Conservation (phyloP, 2,113 vertebrate species). For the Carettochelys insculpta region DNA sequence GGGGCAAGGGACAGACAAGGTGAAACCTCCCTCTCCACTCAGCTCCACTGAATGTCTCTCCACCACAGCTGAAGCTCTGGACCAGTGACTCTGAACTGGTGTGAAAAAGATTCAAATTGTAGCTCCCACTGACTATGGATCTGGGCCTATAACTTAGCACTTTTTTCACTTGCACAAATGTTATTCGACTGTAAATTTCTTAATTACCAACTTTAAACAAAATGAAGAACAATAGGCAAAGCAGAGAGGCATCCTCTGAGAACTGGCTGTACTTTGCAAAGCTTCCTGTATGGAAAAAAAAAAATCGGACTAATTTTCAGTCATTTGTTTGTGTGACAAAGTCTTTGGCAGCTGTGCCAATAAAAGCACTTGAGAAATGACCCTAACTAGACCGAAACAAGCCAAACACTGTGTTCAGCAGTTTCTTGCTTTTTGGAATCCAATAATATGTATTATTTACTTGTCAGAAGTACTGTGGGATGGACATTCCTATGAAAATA, state of each 20-base stretch:
- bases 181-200: background rate
- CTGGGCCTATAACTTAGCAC: background rate
- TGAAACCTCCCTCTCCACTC: background rate
- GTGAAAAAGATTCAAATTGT: background rate
- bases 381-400: constrained; percentile 68
- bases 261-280: constrained; percentile 58
- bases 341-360: constrained; percentile 70
- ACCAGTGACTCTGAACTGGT: background rate
- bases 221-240: constrained; percentile 64
- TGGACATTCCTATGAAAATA: constrained; percentile 61
- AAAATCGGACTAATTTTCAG: constrained; percentile 56
- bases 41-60: background rate
- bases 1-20: background rate
- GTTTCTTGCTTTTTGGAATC: constrained; percentile 62
- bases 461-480: constrained; percentile 58
- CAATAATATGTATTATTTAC: constrained; percentile 42
- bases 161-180: background rate
- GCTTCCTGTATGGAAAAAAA: constrained; percentile 69
- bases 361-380: constrained; percentile 70
- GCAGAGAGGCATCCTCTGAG: constrained; percentile 37
- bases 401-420: constrained; percentile 66
- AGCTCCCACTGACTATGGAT: background rate
- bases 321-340: constrained; percentile 68
- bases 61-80: background rate
- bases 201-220: constrained; percentile 28